phyloP scores from a whole-genome alignment of 2,797 vertebrate genomes.

The Huso huso region DNA sequence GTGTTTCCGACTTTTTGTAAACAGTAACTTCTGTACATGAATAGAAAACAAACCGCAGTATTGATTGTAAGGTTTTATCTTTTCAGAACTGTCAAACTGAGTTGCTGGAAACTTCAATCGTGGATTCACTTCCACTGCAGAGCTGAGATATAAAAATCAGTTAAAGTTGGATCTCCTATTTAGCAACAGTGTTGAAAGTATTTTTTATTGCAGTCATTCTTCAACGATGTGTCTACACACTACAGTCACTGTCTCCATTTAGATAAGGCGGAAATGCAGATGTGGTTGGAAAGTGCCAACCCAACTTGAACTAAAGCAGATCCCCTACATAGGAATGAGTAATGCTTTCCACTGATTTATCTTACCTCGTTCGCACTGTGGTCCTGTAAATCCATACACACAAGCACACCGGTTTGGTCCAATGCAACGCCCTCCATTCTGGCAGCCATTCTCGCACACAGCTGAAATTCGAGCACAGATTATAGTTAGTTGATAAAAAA shows the following conservation, averaged over 20 bases:
- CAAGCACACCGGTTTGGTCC: slow-evolving; percentile 36
- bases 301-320: not conserved
- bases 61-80: too few species aligned
- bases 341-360: not conserved
- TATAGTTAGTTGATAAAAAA: slow-evolving; percentile 1
- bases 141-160: too few species aligned
- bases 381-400: slow-evolving; percentile 39
- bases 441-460: slow-evolving; percentile 33
- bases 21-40: too few species aligned
- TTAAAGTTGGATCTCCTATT: too few species aligned
- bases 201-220: not conserved
- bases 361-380: slow-evolving; percentile 41
- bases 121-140: too few species aligned
- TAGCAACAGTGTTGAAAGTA: too few species aligned
- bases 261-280: not conserved
- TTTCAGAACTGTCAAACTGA: too few species aligned
- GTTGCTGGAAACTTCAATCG: too few species aligned
- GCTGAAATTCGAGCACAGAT: slow-evolving; percentile 25
- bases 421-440: slow-evolving; percentile 34
- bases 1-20: too few species aligned
- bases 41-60: too few species aligned
- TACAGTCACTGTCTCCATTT: not conserved
- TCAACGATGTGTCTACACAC: not conserved
- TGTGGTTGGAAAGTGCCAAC: not conserved
- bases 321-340: not conserved